Evolutionary conservation across 2,888 invertebrate genomes (phyloP).

Genomic region (Cataglyphis albicans): DNA sequence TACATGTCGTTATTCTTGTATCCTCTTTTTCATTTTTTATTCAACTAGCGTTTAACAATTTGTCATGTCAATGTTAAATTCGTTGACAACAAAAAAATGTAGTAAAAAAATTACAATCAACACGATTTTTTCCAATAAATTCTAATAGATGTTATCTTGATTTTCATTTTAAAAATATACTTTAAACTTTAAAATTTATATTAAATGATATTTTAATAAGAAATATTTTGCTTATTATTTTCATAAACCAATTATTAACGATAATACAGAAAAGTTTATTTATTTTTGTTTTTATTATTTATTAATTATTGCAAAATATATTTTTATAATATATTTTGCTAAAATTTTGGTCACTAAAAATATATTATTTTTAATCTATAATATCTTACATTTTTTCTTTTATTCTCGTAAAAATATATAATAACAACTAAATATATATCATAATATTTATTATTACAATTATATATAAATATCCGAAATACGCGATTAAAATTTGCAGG

Average conservation of each 20-base stretch:
- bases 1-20: slow-evolving; percentile 52
- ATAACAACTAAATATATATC: neutral
- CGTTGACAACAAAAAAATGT: neutral
- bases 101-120: neutral
- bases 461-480: neutral
- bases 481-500: slow-evolving; percentile 87
- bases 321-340: neutral
- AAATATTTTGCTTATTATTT: slow-evolving; percentile 1
- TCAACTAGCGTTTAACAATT: slow-evolving; percentile 28
- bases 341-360: neutral
- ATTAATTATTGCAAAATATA: neutral
- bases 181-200: neutral
- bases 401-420: neutral
- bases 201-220: neutral
- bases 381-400: neutral
- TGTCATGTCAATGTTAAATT: slow-evolving; percentile 16
- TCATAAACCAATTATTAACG: neutral
- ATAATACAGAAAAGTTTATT: neutral
- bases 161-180: neutral
- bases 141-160: neutral
- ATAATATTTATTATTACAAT: neutral
- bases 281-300: neutral
- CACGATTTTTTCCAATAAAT: neutral
- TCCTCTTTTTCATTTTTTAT: slow-evolving; percentile 30
- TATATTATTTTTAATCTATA: too few species aligned